Conservation (phyloP, 2,888 invertebrate species). For the Pristionchus mayeri region DNA sequence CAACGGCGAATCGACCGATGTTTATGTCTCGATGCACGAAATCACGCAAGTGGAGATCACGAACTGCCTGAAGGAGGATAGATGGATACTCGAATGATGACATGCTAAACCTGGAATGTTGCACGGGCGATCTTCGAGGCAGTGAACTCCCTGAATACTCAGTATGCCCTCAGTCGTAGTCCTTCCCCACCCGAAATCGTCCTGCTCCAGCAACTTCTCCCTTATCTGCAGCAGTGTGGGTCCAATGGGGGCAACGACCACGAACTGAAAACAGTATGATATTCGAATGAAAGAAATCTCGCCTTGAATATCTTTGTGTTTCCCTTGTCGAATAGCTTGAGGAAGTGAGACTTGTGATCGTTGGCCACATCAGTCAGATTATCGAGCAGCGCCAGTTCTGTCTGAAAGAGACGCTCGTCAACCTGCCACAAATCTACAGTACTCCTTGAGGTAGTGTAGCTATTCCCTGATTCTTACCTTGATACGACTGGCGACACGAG, state of each 20-base stretch:
- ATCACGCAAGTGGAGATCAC: neutral
- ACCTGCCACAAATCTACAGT: neutral
- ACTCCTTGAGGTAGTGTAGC: neutral
- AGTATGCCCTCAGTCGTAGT: neutral
- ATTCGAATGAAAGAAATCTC: neutral
- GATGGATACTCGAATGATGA: neutral
- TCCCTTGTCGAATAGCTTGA: constrained; percentile 2
- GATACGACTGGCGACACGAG: neutral
- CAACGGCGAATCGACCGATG: neutral
- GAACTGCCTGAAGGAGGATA: neutral
- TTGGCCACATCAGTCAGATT: neutral
- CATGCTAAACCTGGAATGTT: neutral
- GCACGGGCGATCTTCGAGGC: neutral
- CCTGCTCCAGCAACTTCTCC: neutral
- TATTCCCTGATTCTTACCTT: neutral
- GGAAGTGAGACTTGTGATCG: neutral
- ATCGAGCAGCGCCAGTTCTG: neutral
- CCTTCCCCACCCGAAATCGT: constrained; percentile 11
- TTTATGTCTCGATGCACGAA: neutral
- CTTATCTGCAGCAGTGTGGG: constrained; percentile 12
- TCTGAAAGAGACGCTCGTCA: neutral
- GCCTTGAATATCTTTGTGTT: neutral
- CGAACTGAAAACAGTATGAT: neutral
- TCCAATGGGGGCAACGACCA: neutral
- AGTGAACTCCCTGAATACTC: neutral